Evolutionary conservation across 1,140 invertebrate genomes (phyloP).

Genomic region (Drosophila pectinifera): DNA sequence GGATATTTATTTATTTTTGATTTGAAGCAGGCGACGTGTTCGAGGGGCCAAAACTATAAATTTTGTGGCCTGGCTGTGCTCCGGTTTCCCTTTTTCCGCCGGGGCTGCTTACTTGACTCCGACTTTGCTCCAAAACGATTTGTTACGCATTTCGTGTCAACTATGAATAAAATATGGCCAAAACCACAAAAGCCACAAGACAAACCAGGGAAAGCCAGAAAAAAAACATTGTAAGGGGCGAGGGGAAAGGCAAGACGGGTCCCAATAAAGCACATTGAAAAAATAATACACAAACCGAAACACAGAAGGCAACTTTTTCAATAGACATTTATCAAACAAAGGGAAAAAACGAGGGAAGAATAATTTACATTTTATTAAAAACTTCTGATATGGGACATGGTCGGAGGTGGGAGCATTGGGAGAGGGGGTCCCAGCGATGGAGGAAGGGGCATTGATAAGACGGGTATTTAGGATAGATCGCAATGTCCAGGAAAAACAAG

Average conservation of each 20-base stretch:
- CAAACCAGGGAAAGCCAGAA: conserved; percentile 47
- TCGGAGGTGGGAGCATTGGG: not conserved
- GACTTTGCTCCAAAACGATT: conserved; percentile 61
- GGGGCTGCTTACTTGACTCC: conserved; percentile 12
- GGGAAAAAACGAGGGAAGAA: conserved; percentile 52
- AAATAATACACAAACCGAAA: conserved; percentile 47
- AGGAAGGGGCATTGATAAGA: not conserved
- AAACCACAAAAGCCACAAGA: conserved; percentile 60
- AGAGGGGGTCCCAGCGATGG: no score
- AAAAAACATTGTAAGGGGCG: conserved; percentile 13
- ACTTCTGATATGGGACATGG: conserved; percentile 51
- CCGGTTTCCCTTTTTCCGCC: conserved; percentile 6
- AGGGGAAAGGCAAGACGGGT: not conserved
- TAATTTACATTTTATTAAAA: conserved; percentile 84
- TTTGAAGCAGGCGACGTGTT: conserved; percentile 62
- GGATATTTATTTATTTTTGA: conserved; percentile 81
- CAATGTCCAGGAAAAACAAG: not conserved
- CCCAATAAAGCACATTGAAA: conserved; percentile 23
- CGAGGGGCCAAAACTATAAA: conserved; percentile 72
- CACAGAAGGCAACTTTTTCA: conserved; percentile 70
- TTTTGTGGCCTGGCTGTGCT: conserved; percentile 55
- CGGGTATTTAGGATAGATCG: not conserved
- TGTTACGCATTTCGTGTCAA: conserved; percentile 83
- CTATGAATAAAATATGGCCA: conserved; percentile 80
- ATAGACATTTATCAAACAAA: conserved; percentile 76